Percentiles rank a stretch among this genome's conserved stretches.
These are phyloP conservation scores for Notothenia rossii DNA, from an alignment of 2,113 vertebrate species.

Conservation along the genomic window DNA sequence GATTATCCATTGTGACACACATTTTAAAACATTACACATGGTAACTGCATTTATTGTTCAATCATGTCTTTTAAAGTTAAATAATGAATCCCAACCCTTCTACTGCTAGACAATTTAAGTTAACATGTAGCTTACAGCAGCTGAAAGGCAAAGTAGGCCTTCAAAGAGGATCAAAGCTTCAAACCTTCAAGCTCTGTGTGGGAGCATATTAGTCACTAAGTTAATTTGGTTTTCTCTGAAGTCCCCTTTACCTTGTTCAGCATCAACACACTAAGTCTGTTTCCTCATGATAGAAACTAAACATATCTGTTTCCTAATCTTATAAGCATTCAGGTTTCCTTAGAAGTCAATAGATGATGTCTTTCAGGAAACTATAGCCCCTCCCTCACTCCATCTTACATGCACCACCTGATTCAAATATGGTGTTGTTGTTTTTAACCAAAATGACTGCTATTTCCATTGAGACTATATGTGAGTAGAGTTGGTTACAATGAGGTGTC, in stretches of 20 bases:
- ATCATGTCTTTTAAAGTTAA: too few relatives aligned
- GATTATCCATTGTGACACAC: too few relatives aligned
- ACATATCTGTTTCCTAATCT: not conserved
- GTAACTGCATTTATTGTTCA: too few relatives aligned
- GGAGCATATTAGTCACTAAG: not conserved
- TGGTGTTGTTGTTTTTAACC: conserved; percentile 25
- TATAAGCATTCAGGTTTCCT: conserved; percentile 17
- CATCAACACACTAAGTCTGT: conserved; percentile 8
- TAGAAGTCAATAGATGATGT: conserved; percentile 18
- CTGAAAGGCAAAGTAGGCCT: not conserved
- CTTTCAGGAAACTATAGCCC: conserved; percentile 17
- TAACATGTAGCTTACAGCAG: not conserved
- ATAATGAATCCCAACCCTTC: too few relatives aligned
- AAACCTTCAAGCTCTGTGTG: not conserved
- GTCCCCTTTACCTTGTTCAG: conserved; percentile 4
- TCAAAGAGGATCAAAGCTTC: conserved; percentile 6
- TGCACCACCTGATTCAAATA: conserved; percentile 48
- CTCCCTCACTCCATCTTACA: conserved; percentile 41
- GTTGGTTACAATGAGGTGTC: conserved; percentile 38
- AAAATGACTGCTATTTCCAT: conserved; percentile 59
- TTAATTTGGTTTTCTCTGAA: conserved; percentile 44
- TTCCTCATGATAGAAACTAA: conserved; percentile 34
- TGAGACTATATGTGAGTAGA: conserved; percentile 47
- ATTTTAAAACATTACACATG: too few relatives aligned
- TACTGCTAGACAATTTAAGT: not conserved